phyloP scores from a whole-genome alignment of 2,113 vertebrate species.

The Scatophagus argus region DNA sequence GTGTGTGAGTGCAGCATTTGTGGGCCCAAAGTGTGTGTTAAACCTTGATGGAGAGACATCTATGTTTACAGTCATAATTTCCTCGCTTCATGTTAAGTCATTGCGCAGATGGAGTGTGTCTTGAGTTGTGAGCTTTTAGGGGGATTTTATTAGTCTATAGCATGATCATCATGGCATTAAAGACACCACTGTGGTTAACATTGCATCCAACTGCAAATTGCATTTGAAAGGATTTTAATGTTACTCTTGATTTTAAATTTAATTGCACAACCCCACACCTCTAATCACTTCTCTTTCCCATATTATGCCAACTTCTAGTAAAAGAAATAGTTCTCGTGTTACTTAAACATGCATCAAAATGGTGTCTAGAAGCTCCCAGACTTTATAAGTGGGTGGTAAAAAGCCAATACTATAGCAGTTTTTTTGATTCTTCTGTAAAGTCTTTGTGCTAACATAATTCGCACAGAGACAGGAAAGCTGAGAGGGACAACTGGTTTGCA shows the following conservation, averaged over 20 bases:
- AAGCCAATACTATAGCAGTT: conserved; percentile 7
- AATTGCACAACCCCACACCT: conserved; percentile 27
- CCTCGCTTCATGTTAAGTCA: conserved; percentile 9
- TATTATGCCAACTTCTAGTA: not conserved
- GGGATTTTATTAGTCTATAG: conserved; percentile 26
- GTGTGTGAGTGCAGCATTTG: conserved; percentile 20
- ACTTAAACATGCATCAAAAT: conserved; percentile 7
- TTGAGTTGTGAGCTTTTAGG: not conserved
- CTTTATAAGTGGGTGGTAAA: conserved; percentile 20
- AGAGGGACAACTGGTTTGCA: conserved; percentile 38
- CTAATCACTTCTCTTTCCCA: not conserved
- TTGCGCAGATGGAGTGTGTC: conserved; percentile 19
- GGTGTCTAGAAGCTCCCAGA: conserved; percentile 23
- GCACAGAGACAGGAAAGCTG: conserved; percentile 5
- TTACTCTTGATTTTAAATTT: conserved; percentile 12
- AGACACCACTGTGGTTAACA: not conserved
- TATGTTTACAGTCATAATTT: conserved; percentile 33
- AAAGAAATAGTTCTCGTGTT: conserved; percentile 20
- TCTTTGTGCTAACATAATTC: not conserved
- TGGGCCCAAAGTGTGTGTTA: conserved; percentile 40
- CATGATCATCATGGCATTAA: conserved; percentile 4
- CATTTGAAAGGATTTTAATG: conserved; percentile 28
- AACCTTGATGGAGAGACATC: conserved; percentile 32
- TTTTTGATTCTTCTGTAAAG: not conserved
- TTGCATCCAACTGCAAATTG: not conserved